phyloP scores from a whole-genome alignment of 1,140 invertebrate species.

The Nilaparvata lugens region DNA sequence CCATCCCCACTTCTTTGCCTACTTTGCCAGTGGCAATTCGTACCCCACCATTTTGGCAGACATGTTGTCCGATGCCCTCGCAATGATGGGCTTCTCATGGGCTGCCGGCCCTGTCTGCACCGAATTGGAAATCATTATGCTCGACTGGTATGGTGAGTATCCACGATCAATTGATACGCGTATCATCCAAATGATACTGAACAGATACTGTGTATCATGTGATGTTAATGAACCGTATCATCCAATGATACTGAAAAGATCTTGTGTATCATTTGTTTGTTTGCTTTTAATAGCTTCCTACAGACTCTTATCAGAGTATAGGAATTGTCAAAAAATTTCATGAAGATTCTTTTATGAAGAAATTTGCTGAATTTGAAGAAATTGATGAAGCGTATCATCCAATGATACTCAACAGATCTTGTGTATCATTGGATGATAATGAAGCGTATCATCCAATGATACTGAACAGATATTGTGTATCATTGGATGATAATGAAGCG shows the following conservation, averaged over 20 bases:
- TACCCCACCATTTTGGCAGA: constrained; percentile 97
- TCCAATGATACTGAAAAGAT: no score
- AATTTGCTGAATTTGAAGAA: no score
- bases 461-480: no score
- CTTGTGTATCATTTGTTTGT: no score
- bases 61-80: constrained; percentile 91
- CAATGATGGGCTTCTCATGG: constrained; percentile 98
- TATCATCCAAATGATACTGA: neutral
- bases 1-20: constrained; percentile 97
- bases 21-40: constrained; percentile 96
- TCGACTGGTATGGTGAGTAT: constrained; percentile 89
- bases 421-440: no score
- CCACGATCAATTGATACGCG: constrained; percentile 6
- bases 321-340: neutral
- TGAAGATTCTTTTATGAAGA: no score
- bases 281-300: no score
- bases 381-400: no score
- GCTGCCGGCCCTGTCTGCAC: constrained; percentile 95
- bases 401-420: no score
- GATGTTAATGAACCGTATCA: neutral
- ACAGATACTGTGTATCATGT: neutral
- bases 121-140: constrained; percentile 91
- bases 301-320: no score
- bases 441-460: no score
- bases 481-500: no score